Evolutionary conservation across 2,888 invertebrate genomes (phyloP).

Genomic region (Parnassius apollo): DNA sequence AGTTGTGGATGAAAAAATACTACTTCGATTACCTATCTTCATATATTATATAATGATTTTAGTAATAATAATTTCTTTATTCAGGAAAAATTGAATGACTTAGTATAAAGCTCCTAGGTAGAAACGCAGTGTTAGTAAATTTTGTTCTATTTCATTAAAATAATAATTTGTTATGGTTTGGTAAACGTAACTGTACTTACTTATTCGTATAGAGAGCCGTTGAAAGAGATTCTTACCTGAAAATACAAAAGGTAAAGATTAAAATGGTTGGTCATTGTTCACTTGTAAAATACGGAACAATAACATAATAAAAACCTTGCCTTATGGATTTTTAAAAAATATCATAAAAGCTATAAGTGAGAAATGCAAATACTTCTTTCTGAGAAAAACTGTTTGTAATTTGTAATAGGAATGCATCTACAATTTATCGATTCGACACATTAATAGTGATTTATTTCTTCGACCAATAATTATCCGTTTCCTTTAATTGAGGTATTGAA

Average conservation of each 20-base stretch:
- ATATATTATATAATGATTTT: too few relatives aligned
- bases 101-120: too few relatives aligned
- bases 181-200: conserved; percentile 23
- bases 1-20: too few relatives aligned
- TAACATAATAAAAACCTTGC: neutral
- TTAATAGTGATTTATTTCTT: conserved; percentile 26
- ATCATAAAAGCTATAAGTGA: neutral
- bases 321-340: conserved; percentile 1
- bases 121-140: too few relatives aligned
- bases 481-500: conserved; percentile 26
- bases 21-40: too few relatives aligned
- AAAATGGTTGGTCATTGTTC: conserved; percentile 1
- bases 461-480: conserved; percentile 30
- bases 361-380: neutral
- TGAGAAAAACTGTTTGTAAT: neutral
- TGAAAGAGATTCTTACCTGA: conserved; percentile 20
- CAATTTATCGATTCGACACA: conserved; percentile 32
- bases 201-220: conserved; percentile 10
- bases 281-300: neutral
- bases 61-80: too few relatives aligned
- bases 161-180: neutral
- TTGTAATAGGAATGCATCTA: conserved; percentile 5
- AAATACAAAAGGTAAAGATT: conserved; percentile 19
- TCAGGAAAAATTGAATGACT: too few relatives aligned
- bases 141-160: neutral